Percentiles rank a stretch among this genome's conserved stretches.
Conservation (phyloP, 2,113 vertebrate species). For the Chlamydotis undulata region DNA sequence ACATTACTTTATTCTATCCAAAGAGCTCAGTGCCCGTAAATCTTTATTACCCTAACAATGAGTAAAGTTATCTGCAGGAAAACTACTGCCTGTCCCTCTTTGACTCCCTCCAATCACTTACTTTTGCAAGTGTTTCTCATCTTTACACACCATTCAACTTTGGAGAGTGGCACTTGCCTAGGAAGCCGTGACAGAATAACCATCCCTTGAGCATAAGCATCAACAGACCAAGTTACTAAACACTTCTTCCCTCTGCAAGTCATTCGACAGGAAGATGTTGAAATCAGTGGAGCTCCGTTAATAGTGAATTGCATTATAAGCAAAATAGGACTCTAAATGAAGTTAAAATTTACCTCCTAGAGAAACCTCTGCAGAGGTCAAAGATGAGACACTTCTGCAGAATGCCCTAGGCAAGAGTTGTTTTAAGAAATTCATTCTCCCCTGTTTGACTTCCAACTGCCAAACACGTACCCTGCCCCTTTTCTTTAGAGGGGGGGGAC, state of each 20-base stretch:
- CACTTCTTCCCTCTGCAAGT: neutral
- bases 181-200: neutral
- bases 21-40: neutral
- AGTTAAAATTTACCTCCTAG: slow-evolving; percentile 16
- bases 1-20: neutral
- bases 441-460: neutral
- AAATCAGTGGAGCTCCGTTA: neutral
- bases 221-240: neutral
- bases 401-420: neutral
- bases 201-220: neutral
- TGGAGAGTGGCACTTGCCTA: neutral
- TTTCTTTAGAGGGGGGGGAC: neutral
- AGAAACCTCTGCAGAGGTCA: neutral
- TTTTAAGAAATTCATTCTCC: neutral
- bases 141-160: neutral
- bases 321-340: neutral
- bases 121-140: neutral
- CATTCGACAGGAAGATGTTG: neutral
- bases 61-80: neutral
- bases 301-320: neutral
- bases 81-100: neutral
- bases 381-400: neutral
- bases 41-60: neutral
- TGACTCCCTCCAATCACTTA: neutral
- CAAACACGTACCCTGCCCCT: neutral